Percentiles rank a stretch among this genome's conserved stretches.
phyloP scores from a whole-genome alignment of 2,888 invertebrate species.

The Archaeoteleia sp. region DNA sequence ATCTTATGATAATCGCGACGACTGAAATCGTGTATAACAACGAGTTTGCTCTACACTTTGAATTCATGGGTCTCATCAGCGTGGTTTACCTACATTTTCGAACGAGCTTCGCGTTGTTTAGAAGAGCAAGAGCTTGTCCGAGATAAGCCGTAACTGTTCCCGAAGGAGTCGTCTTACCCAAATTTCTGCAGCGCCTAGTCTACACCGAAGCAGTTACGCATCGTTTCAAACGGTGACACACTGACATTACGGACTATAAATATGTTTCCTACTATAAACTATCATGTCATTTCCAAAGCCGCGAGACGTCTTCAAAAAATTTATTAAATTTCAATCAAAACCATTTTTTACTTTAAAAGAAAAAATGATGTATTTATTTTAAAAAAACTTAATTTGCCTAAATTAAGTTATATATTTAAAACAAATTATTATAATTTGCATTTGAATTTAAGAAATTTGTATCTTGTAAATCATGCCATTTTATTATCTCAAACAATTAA shows the following conservation, averaged over 20 bases:
- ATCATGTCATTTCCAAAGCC: no score
- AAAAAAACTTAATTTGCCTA: no score
- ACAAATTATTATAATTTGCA: no score
- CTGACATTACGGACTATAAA: constrained; percentile 24
- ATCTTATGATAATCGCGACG: constrained; percentile 34
- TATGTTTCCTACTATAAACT: no score
- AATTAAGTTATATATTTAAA: no score
- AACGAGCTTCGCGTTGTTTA: constrained; percentile 33
- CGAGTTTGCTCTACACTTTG: constrained; percentile 33
- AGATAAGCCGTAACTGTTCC: constrained; percentile 69
- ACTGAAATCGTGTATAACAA: constrained; percentile 24
- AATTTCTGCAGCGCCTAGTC: constrained; percentile 65
- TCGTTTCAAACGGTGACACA: constrained; percentile 47
- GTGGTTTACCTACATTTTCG: constrained; percentile 40
- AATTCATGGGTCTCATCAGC: constrained; percentile 42
- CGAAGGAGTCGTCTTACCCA: constrained; percentile 68
- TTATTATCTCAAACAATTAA: no score
- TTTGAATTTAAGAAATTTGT: no score
- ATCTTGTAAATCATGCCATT: no score
- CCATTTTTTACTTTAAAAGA: no score
- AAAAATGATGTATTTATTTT: no score
- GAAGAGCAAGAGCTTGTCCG: constrained; percentile 58
- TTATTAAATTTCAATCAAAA: no score
- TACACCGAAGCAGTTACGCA: constrained; percentile 62
- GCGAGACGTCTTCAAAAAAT: no score